phyloP scores from a whole-genome alignment of 2,113 vertebrate genomes.

The Polypterus senegalus region DNA sequence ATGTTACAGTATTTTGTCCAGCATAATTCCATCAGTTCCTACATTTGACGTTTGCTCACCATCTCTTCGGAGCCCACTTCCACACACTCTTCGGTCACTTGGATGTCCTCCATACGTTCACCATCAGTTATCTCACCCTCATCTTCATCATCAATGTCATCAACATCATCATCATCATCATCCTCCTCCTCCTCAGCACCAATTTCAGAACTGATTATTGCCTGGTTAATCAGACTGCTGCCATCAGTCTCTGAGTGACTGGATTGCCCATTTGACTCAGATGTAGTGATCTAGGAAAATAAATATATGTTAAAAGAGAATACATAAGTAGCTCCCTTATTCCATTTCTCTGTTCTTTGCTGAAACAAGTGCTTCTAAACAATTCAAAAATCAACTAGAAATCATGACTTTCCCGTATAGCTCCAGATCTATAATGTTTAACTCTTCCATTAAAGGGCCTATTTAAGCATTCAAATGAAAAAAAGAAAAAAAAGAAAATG shows the following conservation, averaged over 20 bases:
- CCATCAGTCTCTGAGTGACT: conserved; percentile 34
- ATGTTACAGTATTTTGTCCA: no score
- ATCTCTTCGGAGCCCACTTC: conserved; percentile 47
- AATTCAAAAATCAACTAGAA: no score
- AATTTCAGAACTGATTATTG: conserved; percentile 85
- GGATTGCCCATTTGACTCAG: not conserved
- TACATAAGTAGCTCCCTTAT: no score
- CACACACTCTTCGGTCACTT: conserved; percentile 54
- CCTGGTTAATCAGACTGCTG: conserved; percentile 80
- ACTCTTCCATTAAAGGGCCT: no score
- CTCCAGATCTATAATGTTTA: no score
- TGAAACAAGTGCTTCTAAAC: no score
- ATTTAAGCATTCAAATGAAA: no score
- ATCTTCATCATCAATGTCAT: conserved; percentile 52
- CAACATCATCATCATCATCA: conserved; percentile 27
- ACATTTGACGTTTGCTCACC: conserved; percentile 23
- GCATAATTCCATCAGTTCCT: no score
- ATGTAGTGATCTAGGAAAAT: not conserved
- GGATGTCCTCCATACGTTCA: conserved; percentile 42
- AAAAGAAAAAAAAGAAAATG: no score
- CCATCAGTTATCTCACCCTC: conserved; percentile 29
- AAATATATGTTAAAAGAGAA: no score
- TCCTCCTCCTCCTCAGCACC: conserved; percentile 56
- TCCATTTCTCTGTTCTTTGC: no score
- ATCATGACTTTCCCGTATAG: no score